Evolutionary conservation across 1,140 invertebrate genomes (phyloP).

Genomic region (Anadara kagoshimensis): DNA sequence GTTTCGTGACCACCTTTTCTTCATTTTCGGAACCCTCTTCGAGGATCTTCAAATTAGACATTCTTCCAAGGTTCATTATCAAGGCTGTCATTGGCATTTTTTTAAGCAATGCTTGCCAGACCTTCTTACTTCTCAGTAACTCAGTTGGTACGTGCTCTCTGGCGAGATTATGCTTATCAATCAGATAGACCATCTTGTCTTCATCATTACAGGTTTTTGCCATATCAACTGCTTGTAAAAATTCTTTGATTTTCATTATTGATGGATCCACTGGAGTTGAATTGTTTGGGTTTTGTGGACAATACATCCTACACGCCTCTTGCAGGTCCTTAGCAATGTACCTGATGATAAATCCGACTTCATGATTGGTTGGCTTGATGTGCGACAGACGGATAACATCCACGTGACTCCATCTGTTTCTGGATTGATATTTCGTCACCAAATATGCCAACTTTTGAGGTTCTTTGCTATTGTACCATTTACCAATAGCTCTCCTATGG

Average conservation of each 20-base stretch:
- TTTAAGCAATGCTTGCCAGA: conserved; percentile 80
- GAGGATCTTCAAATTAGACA: conserved; percentile 79
- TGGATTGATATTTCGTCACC: conserved; percentile 78
- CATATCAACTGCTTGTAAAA: conserved; percentile 78
- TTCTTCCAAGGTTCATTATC: conserved; percentile 79
- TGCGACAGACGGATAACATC: conserved; percentile 82
- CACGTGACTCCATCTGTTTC: conserved; percentile 81
- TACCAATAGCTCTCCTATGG: conserved; percentile 77
- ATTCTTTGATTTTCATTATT: conserved; percentile 76
- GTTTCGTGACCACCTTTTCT: conserved; percentile 36
- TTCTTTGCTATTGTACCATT: conserved; percentile 79
- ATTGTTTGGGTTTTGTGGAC: neutral
- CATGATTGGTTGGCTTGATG: conserved; percentile 70
- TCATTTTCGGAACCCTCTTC: conserved; percentile 59
- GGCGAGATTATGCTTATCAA: conserved; percentile 75
- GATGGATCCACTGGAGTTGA: conserved; percentile 8
- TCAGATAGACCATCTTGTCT: conserved; percentile 74
- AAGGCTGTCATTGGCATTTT: conserved; percentile 78
- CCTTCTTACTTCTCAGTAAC: conserved; percentile 79
- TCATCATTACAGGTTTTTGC: conserved; percentile 78
- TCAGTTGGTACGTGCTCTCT: conserved; percentile 82
- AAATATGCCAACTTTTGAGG: conserved; percentile 77
- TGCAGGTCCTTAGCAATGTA: conserved; percentile 67
- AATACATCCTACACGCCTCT: conserved; percentile 67
- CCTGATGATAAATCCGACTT: conserved; percentile 45